A percentile compares a stretch with the other conserved stretches of the same genome.
These are phyloP conservation scores for Latheticus oryzae DNA, from an alignment of 2,888 invertebrate species.

Conservation along the genomic window DNA sequence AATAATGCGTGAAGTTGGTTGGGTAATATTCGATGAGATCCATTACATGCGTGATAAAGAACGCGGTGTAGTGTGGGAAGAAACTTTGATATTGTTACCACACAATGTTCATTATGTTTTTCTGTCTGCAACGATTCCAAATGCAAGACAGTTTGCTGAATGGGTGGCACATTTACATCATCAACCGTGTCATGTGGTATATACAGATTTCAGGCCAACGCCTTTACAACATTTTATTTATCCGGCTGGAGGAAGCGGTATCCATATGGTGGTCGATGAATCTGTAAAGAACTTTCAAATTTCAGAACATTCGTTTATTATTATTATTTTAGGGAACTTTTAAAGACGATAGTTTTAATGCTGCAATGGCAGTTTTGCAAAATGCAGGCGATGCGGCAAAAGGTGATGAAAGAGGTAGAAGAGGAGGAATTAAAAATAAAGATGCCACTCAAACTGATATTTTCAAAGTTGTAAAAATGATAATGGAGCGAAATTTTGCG, in stretches of 20 bases:
- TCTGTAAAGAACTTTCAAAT: constrained; percentile 71
- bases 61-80: constrained; percentile 99
- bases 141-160: constrained; percentile 95
- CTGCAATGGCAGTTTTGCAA: constrained; percentile 93
- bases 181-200: constrained; percentile 98
- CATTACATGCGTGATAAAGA: constrained; percentile 99
- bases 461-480: constrained; percentile 98
- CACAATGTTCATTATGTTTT: constrained; percentile 99
- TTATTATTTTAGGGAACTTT: constrained; percentile 80
- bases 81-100: constrained; percentile 95
- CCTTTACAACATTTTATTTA: constrained; percentile 98
- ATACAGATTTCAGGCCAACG: constrained; percentile 97
- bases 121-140: constrained; percentile 98
- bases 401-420: constrained; percentile 82
- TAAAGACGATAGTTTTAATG: constrained; percentile 96
- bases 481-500: constrained; percentile 97
- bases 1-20: constrained; percentile 98
- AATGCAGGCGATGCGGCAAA: constrained; percentile 86
- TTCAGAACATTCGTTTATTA: constrained; percentile 27
- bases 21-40: constrained; percentile 99
- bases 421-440: constrained; percentile 76
- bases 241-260: constrained; percentile 95
- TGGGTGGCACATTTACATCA: constrained; percentile 96
- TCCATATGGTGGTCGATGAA: constrained; percentile 96
- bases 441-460: constrained; percentile 82